Conservation (phyloP, 2,888 invertebrate genomes). For the Vannuccia rotundouncinata region DNA sequence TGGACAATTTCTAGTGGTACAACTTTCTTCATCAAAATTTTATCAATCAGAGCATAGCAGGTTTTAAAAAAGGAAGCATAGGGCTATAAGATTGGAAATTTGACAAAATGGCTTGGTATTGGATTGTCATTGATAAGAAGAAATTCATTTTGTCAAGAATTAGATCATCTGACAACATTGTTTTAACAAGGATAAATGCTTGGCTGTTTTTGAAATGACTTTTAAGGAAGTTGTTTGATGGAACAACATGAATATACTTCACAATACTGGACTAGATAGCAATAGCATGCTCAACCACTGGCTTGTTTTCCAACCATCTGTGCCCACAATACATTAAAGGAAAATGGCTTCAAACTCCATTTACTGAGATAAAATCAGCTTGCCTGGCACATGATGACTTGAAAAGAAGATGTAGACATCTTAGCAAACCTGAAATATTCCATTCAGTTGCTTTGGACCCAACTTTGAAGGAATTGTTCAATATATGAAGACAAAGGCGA, state of each 20-base stretch:
- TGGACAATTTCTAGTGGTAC: slow-evolving; percentile 5
- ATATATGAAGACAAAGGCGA: not conserved
- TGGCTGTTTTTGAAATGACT: not conserved
- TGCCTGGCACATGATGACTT: slow-evolving; percentile 21
- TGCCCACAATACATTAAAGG: slow-evolving; percentile 11
- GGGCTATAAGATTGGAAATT: slow-evolving; percentile 21
- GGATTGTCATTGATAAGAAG: slow-evolving; percentile 19
- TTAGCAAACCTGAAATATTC: slow-evolving; percentile 5
- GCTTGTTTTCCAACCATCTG: slow-evolving; percentile 19
- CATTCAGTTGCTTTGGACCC: slow-evolving; percentile 15
- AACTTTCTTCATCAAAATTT: slow-evolving; percentile 11
- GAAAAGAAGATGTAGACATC: slow-evolving; percentile 6
- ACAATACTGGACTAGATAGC: slow-evolving; percentile 12
- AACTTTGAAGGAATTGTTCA: not conserved
- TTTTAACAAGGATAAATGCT: slow-evolving; percentile 12
- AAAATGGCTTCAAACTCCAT: slow-evolving; percentile 3
- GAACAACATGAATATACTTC: slow-evolving; percentile 18
- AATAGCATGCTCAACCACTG: slow-evolving; percentile 21
- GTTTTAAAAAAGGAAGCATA: slow-evolving; percentile 19
- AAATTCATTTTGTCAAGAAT: slow-evolving; percentile 19
- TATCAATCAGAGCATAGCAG: not conserved
- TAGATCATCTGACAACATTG: slow-evolving; percentile 2
- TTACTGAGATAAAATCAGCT: slow-evolving; percentile 14
- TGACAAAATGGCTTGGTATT: slow-evolving; percentile 20
- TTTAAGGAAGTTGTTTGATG: not conserved